Evolutionary conservation across 2,888 invertebrate species (phyloP).

Genomic region (Chelonus formosanus): DNA sequence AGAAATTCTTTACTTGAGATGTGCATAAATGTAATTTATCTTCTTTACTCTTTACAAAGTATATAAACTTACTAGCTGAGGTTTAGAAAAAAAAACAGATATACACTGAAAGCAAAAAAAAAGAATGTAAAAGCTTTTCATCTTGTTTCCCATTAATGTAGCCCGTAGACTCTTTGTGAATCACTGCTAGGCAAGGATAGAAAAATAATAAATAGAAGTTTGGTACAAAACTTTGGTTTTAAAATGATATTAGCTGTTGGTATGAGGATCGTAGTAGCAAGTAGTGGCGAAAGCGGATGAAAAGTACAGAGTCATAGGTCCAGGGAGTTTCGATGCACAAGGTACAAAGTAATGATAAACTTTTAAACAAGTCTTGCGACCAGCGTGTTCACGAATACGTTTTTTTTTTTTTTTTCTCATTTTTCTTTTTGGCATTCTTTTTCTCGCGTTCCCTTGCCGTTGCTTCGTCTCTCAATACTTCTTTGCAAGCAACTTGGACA

Average conservation of each 20-base stretch:
- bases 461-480: slow-evolving; percentile 40
- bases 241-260: slow-evolving; percentile 57
- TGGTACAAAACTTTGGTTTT: slow-evolving; percentile 59
- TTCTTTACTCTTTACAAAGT: background rate
- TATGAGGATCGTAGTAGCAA: slow-evolving; percentile 27
- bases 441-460: slow-evolving; percentile 25
- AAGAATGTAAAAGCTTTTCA: background rate
- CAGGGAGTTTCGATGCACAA: slow-evolving; percentile 46
- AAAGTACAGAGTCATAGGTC: slow-evolving; percentile 17
- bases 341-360: slow-evolving; percentile 60
- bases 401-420: slow-evolving; percentile 15
- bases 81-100: background rate
- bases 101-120: background rate
- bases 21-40: slow-evolving; percentile 5
- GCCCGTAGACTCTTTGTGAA: slow-evolving; percentile 9
- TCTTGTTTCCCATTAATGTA: background rate
- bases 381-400: slow-evolving; percentile 40
- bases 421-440: slow-evolving; percentile 18
- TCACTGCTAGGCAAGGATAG: slow-evolving; percentile 21
- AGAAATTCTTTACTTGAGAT: slow-evolving; percentile 16
- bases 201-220: slow-evolving; percentile 61
- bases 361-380: slow-evolving; percentile 54
- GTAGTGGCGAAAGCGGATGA: slow-evolving; percentile 19
- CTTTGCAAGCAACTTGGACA: slow-evolving; percentile 31
- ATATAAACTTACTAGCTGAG: background rate